Evolutionary conservation across 2,797 vertebrate species (phyloP), one percentile per base, ranked within the genome.

Genomic region (Chelon labrosus): DNA sequence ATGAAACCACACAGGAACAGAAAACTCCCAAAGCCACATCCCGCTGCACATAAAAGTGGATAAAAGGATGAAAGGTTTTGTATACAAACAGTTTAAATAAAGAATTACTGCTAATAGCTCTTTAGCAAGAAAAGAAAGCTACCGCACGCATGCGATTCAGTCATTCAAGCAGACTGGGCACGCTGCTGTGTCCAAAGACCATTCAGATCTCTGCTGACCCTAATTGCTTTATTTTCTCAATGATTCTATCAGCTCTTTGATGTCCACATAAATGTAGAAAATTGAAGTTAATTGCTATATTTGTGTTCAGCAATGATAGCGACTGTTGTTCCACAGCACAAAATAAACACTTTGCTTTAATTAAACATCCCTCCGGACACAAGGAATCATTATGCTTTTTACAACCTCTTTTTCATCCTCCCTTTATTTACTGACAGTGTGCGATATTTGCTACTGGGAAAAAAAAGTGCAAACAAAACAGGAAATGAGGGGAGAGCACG

Each of bases 11-110:
- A 70, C 80, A 85, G 88, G 87, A 90, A 91, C 87, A 80, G 91
- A 92, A 91, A 91, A 89, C 92, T 92, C 92, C 93, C 88, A 85
- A 82, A 90, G 79, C 82, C 75, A 86, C 88, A 91, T 91, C 86
- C 88, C 81, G 61, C 78, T 75, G 82, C 88, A 95, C 90, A 94
- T 93, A 93, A 93, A 90, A 94, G 91, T 91, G 87, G 89, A 94
- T 93, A 92, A 94, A 95, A 89, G 94, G 91, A 94, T 95, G 92
- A 95, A 95, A 94, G 94, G 90, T 77, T 94, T 89, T 92, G 93
- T 94, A 89, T 91, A 94, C 93, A 95, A 95, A 94, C 93, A 91
- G 91, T 94, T 94, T 94, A 94, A 95, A 94, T 94, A 93, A 95
- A 93, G 94, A 94, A 94, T 95, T 94, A 95, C 64, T 63, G 39